phyloP scores from a whole-genome alignment of 2,888 invertebrate species.

The Nomada goodeniana region DNA sequence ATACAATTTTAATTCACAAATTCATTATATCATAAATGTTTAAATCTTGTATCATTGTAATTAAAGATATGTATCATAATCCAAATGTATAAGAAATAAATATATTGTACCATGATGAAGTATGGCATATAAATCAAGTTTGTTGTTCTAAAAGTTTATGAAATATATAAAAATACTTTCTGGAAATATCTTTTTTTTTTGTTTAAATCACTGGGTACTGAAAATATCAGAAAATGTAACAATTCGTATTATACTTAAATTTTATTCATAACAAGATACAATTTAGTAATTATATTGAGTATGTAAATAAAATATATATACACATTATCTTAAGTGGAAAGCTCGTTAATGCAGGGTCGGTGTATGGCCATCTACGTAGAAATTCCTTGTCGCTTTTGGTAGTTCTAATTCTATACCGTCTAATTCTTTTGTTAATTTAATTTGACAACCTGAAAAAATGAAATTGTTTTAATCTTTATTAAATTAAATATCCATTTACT shows the following conservation, averaged over 20 bases:
- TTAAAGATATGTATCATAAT: slow-evolving; percentile 81
- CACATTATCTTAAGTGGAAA: slow-evolving; percentile 15
- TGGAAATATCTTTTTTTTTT: slow-evolving; percentile 17
- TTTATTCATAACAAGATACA: slow-evolving; percentile 24
- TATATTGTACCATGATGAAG: slow-evolving; percentile 78
- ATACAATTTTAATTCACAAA: slow-evolving; percentile 78
- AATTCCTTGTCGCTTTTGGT: slow-evolving; percentile 96
- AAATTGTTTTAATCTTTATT: slow-evolving; percentile 15
- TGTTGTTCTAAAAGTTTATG: slow-evolving; percentile 55
- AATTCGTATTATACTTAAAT: slow-evolving; percentile 20
- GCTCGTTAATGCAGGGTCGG: slow-evolving; percentile 94
- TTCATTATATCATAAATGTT: slow-evolving; percentile 83
- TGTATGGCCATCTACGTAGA: slow-evolving; percentile 98
- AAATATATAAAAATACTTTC: slow-evolving; percentile 54
- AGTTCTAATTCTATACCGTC: slow-evolving; percentile 93
- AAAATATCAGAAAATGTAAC: slow-evolving; percentile 8
- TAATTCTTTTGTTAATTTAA: slow-evolving; percentile 93
- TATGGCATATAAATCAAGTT: slow-evolving; percentile 61
- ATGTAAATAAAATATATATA: slow-evolving; percentile 55
- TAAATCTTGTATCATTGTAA: slow-evolving; percentile 82
- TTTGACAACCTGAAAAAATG: slow-evolving; percentile 92
- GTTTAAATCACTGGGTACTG: slow-evolving; percentile 20
- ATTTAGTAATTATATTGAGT: slow-evolving; percentile 26
- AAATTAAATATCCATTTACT: slow-evolving; percentile 44
- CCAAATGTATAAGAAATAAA: slow-evolving; percentile 80